These are phyloP conservation scores for Neogobius melanostomus DNA, from an alignment of 2,113 vertebrate genomes.

Conservation along the genomic window DNA sequence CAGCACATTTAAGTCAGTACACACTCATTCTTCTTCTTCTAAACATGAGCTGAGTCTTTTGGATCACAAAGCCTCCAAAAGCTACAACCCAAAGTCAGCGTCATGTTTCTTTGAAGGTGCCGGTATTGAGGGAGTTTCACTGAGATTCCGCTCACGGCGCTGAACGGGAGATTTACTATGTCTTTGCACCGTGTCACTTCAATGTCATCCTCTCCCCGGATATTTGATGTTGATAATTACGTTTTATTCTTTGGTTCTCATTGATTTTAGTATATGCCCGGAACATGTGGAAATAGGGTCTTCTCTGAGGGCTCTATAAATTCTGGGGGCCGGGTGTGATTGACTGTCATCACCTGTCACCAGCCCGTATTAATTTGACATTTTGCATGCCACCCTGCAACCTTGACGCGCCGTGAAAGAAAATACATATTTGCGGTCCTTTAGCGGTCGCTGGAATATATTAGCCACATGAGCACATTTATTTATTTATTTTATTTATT, in stretches of 20 bases:
- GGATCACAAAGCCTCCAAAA: background rate
- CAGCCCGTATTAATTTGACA: constrained; percentile 1
- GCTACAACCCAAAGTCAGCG: too few relatives aligned
- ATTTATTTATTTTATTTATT: too few relatives aligned
- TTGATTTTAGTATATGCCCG: constrained; percentile 4
- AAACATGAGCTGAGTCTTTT: too few relatives aligned
- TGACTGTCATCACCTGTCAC: constrained; percentile 6
- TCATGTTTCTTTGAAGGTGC: background rate
- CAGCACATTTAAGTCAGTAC: too few relatives aligned
- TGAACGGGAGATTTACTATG: background rate
- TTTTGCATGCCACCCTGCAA: background rate
- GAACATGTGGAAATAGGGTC: background rate
- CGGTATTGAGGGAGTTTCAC: background rate
- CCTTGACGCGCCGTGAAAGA: background rate
- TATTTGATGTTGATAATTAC: constrained; percentile 12
- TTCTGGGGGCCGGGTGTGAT: background rate
- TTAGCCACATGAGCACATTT: background rate
- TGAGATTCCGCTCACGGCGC: background rate
- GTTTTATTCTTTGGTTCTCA: constrained; percentile 1
- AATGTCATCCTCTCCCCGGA: constrained; percentile 9
- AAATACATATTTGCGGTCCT: background rate
- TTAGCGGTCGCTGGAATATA: background rate
- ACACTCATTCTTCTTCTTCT: too few relatives aligned
- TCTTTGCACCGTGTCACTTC: constrained; percentile 1
- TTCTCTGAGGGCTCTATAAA: background rate